Percentiles rank a stretch among this genome's conserved stretches.
Evolutionary conservation across 2,888 invertebrate genomes (phyloP).

Genomic region (Spilarctia lutea): DNA sequence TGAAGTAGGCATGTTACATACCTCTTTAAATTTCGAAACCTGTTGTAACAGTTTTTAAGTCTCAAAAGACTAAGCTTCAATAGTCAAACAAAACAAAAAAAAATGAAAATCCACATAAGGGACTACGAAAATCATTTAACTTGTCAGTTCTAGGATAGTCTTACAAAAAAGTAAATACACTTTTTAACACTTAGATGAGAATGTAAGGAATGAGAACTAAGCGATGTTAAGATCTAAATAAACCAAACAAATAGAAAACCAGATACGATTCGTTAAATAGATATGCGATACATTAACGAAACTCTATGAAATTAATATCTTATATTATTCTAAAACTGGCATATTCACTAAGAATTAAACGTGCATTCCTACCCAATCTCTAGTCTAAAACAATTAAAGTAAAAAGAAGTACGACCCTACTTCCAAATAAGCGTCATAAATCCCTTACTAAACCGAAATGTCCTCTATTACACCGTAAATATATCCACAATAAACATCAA

Average conservation of each 20-base stretch:
- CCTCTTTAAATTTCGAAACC: too few relatives aligned
- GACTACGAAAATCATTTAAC: too few relatives aligned
- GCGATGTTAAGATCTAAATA: too few relatives aligned
- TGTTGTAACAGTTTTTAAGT: too few relatives aligned
- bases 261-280: background rate
- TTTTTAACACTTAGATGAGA: too few relatives aligned
- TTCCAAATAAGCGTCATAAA: conserved; percentile 1
- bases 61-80: too few relatives aligned
- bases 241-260: background rate
- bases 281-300: background rate
- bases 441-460: background rate
- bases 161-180: too few relatives aligned
- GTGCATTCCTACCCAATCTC: background rate
- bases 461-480: conserved; percentile 9
- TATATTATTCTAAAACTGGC: background rate
- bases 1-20: too few relatives aligned
- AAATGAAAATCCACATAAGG: too few relatives aligned
- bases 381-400: background rate
- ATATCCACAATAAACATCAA: conserved; percentile 9
- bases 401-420: background rate
- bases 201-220: too few relatives aligned
- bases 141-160: too few relatives aligned
- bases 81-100: too few relatives aligned
- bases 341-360: background rate
- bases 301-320: background rate